Evolutionary conservation across 64 coral and sea anemone species (phyloP), one percentile per base, ranked within the genome.

Genomic region (Montipora cactus): DNA sequence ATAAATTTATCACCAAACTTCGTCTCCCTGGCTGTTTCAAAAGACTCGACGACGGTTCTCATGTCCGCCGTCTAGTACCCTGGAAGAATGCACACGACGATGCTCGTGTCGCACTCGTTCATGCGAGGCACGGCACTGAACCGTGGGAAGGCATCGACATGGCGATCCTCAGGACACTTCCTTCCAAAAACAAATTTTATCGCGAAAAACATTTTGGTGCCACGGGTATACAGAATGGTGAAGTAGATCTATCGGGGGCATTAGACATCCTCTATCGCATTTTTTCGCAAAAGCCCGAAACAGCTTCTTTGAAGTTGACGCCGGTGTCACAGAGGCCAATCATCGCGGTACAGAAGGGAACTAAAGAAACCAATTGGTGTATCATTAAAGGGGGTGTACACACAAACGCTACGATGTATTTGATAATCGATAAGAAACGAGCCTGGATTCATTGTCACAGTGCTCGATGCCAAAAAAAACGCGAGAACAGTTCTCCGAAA

Each of bases 381-480:
- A 28, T 76, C 74, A 76, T 76, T 76, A 76, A 76, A 10, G 74
- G 74, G 11, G 37, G 37, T 28, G 7, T 37, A 44, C 74, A 76
- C 10, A 14, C 10, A 3, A 5, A 46, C 7, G 28, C 74, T 46
- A 76, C 74, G 23, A 76, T 76, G 74, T 76, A 76, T 76, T 76
- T 76, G 3, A 25, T 45, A 1, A 46, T 76, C 74, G 74, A 44
- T 2, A 44, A 44, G 3, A 5, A 13, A 15, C 47, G 47, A 53
- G 77, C 77, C 15, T 79, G 77, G 77, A 79, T 79, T 79, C 77
- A 53, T 9, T 79, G 77, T 14, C 49, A 52, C 48, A 79, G 49
- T 47, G 77, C 50, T 9, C 13, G 16, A 79, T 79, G 77, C 77
- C 50, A 51, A 16, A n/a, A 14, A 9, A 79, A 53, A 45, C 77